These are phyloP conservation scores for Malthinus flaveolus DNA, from an alignment of 2,888 invertebrate species.

Conservation along the genomic window DNA sequence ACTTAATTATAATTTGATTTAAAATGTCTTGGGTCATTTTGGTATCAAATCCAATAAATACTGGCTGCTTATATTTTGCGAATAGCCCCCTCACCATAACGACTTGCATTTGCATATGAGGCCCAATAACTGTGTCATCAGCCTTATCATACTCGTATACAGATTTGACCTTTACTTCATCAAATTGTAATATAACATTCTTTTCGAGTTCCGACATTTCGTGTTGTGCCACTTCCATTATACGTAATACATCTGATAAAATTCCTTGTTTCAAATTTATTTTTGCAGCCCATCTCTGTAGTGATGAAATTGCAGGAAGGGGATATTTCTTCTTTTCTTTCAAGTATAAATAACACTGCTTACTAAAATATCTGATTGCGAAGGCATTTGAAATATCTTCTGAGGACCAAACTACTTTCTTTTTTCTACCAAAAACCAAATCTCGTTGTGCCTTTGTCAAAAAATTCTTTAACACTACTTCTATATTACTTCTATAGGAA, in stretches of 20 bases:
- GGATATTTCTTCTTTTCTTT: conserved; percentile 20
- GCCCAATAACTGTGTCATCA: not conserved
- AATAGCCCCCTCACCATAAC: not conserved
- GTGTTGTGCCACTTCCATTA: conserved; percentile 16
- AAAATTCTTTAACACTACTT: no score
- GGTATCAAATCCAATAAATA: conserved; percentile 37
- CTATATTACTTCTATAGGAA: no score
- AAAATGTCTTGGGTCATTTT: conserved; percentile 39
- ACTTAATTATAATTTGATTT: conserved; percentile 24
- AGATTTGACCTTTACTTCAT: conserved; percentile 1
- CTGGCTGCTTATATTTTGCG: conserved; percentile 7
- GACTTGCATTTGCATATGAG: not conserved
- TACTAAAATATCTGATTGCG: conserved; percentile 31
- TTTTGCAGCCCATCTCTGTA: conserved; percentile 16
- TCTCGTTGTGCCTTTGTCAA: no score
- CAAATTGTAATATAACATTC: conserved; percentile 11
- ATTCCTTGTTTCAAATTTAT: conserved; percentile 21
- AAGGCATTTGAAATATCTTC: conserved; percentile 15
- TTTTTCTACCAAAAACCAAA: no score
- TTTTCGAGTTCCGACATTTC: conserved; percentile 12
- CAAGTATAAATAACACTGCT: conserved; percentile 29
- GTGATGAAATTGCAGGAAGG: conserved; percentile 11
- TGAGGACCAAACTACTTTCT: no score
- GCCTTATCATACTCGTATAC: not conserved
- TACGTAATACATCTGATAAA: conserved; percentile 16